A percentile compares a stretch with the other conserved stretches of the same genome.
phyloP scores from a whole-genome alignment of 2,797 vertebrate genomes.

The Etheostoma perlongum region DNA sequence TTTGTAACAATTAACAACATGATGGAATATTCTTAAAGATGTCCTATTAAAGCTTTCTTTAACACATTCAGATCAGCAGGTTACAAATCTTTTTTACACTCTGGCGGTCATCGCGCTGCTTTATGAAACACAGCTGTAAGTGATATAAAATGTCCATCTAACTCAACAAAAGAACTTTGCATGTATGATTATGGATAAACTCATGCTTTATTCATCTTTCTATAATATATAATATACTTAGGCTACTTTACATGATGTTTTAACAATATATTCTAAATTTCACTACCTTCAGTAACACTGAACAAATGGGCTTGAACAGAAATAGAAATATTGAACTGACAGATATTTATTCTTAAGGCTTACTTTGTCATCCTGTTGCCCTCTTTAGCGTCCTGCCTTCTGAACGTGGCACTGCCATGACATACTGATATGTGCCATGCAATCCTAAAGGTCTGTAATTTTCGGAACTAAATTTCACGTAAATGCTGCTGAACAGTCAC shows the following conservation, averaged over 20 bases:
- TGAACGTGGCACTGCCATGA: slow-evolving; percentile 41
- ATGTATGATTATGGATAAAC: slow-evolving; percentile 66
- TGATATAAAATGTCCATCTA: neutral
- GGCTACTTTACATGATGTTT: slow-evolving; percentile 76
- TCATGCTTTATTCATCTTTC: slow-evolving; percentile 83
- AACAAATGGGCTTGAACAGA: slow-evolving; percentile 64
- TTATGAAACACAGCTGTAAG: neutral
- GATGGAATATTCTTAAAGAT: slow-evolving; percentile 1
- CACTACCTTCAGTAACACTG: slow-evolving; percentile 73
- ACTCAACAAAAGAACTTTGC: slow-evolving; percentile 47
- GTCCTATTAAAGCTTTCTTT: slow-evolving; percentile 21
- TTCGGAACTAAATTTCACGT: slow-evolving; percentile 31
- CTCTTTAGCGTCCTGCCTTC: slow-evolving; percentile 47
- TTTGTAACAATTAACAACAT: slow-evolving; percentile 26
- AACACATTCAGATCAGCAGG: neutral
- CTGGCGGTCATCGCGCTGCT: neutral
- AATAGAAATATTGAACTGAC: slow-evolving; percentile 68
- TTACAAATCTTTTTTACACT: neutral
- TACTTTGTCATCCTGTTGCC: slow-evolving; percentile 53
- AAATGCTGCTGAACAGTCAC: slow-evolving; percentile 39
- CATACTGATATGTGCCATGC: slow-evolving; percentile 73
- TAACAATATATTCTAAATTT: slow-evolving; percentile 72
- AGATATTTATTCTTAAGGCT: slow-evolving; percentile 72
- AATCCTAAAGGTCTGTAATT: slow-evolving; percentile 46
- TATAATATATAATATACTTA: slow-evolving; percentile 76